Percentiles rank a stretch among this genome's conserved stretches.
Evolutionary conservation across 2,888 invertebrate species (phyloP).

Genomic region (Brenthis ino): DNA sequence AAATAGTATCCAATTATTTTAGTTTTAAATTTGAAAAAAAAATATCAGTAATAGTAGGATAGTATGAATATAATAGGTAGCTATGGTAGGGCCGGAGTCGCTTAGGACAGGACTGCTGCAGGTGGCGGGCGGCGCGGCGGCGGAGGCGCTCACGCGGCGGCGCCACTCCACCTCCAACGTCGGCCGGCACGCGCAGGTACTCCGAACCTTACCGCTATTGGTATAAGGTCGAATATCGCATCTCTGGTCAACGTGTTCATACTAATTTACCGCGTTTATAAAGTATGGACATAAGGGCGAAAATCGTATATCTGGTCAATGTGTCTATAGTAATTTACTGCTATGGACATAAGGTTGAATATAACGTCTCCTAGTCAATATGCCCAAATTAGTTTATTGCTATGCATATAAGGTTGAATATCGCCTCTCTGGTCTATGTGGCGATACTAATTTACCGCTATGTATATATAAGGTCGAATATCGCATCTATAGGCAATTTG

Average conservation of each 20-base stretch:
- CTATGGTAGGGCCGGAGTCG: conserved; percentile 44
- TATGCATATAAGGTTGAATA: no score
- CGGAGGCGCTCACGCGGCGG: conserved; percentile 86
- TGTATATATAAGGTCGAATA: no score
- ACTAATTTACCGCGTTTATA: neutral
- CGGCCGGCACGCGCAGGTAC: conserved; percentile 85
- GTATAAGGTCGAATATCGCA: conserved; percentile 1
- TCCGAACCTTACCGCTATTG: conserved; percentile 37
- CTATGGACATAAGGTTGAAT: no score
- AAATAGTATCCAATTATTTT: neutral
- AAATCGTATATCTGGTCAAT: neutral
- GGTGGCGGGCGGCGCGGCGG: conserved; percentile 66
- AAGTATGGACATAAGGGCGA: neutral
- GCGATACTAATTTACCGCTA: no score
- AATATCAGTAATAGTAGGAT: no score
- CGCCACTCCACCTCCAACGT: conserved; percentile 89
- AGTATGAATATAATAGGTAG: no score
- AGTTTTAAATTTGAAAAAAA: no score
- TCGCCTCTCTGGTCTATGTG: no score
- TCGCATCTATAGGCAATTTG: no score
- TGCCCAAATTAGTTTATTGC: no score
- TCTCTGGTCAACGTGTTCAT: conserved; percentile 9
- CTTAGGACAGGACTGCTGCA: conserved; percentile 58
- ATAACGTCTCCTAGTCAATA: no score
- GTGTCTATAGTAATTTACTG: no score